These are phyloP conservation scores for Melanotaenia boesemani DNA, from an alignment of 2,797 vertebrate species.

Conservation along the genomic window DNA sequence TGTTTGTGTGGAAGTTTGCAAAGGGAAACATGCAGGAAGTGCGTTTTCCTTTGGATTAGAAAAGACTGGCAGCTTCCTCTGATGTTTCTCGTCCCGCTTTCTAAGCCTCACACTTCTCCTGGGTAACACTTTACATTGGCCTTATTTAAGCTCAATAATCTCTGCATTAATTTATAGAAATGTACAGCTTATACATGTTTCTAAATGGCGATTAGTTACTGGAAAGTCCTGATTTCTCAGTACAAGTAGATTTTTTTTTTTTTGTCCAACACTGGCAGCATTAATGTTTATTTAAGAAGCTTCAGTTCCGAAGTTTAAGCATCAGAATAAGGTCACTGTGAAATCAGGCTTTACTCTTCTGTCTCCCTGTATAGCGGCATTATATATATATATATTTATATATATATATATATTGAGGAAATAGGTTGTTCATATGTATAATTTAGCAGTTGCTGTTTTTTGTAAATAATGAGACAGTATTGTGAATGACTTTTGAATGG, in stretches of 20 bases:
- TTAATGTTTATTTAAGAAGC: slow-evolving; percentile 52
- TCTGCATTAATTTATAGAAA: slow-evolving; percentile 37
- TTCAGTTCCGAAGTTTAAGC: slow-evolving; percentile 43
- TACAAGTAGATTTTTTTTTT: slow-evolving; percentile 9
- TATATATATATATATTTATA: slow-evolving; percentile 54
- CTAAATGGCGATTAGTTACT: slow-evolving; percentile 36
- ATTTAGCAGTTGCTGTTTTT: slow-evolving; percentile 89
- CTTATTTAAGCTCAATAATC: slow-evolving; percentile 55
- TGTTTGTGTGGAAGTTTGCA: not conserved
- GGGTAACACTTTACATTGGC: slow-evolving; percentile 57
- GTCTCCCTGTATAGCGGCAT: slow-evolving; percentile 78
- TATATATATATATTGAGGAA: slow-evolving; percentile 73
- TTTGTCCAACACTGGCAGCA: slow-evolving; percentile 54
- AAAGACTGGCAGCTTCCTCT: slow-evolving; percentile 33
- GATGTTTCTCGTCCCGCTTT: slow-evolving; percentile 11
- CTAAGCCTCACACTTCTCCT: slow-evolving; percentile 57
- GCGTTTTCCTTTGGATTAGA: not conserved
- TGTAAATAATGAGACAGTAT: slow-evolving; percentile 96
- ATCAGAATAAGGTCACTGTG: slow-evolving; percentile 58
- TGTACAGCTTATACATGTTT: slow-evolving; percentile 52
- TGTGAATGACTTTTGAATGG: slow-evolving; percentile 89
- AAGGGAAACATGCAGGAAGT: slow-evolving; percentile 33
- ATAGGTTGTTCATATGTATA: slow-evolving; percentile 95
- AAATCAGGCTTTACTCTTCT: slow-evolving; percentile 43
- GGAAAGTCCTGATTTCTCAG: slow-evolving; percentile 27